Evolutionary conservation across 2,113 vertebrate genomes (phyloP).

Genomic region (Anser cygnoides): DNA sequence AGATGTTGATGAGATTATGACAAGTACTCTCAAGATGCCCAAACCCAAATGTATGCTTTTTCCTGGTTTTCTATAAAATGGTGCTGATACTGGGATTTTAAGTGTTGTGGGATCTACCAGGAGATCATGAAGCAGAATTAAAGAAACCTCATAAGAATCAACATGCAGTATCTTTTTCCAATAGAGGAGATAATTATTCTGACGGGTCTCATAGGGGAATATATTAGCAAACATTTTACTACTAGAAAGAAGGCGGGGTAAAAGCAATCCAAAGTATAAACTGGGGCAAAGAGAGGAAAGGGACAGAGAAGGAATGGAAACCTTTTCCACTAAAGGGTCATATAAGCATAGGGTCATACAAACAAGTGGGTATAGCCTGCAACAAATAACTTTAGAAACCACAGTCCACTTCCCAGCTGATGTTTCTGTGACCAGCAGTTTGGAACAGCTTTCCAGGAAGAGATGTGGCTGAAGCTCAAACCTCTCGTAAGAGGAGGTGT

Average conservation of each 20-base stretch:
- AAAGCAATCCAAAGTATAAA: neutral
- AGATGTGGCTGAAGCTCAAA: neutral
- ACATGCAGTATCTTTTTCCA: neutral
- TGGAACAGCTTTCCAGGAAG: neutral
- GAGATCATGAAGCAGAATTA: neutral
- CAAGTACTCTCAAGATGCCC: neutral
- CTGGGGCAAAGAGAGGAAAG: neutral
- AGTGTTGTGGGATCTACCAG: neutral
- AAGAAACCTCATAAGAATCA: neutral
- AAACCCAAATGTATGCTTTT: neutral
- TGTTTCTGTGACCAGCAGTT: neutral
- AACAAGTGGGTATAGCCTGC: neutral
- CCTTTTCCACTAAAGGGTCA: neutral
- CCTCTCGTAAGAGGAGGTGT: fast-evolving
- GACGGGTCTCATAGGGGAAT: neutral
- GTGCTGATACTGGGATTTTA: neutral
- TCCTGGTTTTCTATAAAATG: neutral
- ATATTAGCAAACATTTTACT: neutral
- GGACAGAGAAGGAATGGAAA: neutral
- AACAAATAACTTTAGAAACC: neutral
- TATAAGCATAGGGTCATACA: neutral
- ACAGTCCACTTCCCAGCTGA: neutral
- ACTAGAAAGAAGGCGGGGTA: neutral
- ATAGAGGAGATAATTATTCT: neutral
- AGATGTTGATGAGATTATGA: neutral